Percentiles rank a stretch among this genome's conserved stretches.
Conservation (phyloP, 2,113 vertebrate species). For the Varanus komodoensis region DNA sequence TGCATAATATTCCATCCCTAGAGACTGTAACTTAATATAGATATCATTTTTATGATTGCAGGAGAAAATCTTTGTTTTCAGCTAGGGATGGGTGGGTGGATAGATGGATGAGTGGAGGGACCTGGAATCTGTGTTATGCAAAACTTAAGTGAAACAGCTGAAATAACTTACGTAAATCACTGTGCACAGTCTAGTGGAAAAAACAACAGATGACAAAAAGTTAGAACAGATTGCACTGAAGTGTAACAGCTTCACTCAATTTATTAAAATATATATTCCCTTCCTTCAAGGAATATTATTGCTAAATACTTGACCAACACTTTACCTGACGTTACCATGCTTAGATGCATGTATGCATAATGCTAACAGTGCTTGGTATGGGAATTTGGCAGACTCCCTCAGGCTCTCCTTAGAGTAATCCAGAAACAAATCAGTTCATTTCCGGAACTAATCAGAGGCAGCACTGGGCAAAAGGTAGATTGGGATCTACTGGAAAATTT, state of each 20-base stretch:
- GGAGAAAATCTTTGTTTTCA: background rate
- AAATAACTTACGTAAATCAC: constrained; percentile 15
- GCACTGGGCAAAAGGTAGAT: too few species aligned
- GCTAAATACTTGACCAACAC: background rate
- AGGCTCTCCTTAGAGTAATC: background rate
- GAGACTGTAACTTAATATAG: constrained; percentile 5
- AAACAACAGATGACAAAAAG: background rate
- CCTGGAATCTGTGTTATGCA: background rate
- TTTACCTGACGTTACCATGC: background rate
- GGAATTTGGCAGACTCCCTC: background rate
- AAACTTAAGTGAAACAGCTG: constrained; percentile 24
- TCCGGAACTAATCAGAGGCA: too few species aligned
- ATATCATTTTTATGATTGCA: background rate
- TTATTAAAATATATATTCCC: background rate
- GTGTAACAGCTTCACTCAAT: background rate
- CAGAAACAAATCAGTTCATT: too few species aligned
- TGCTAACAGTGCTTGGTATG: background rate
- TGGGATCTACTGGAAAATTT: too few species aligned
- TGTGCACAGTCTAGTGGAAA: background rate
- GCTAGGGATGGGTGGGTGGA: background rate
- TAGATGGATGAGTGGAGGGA: background rate
- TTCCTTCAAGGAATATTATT: background rate
- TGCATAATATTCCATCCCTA: too few species aligned
- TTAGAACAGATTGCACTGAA: background rate
- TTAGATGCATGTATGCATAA: background rate